A percentile compares a stretch with the other conserved stretches of the same genome.
Evolutionary conservation across 2,888 invertebrate genomes (phyloP).

Genomic region (Hymenopus coronatus): DNA sequence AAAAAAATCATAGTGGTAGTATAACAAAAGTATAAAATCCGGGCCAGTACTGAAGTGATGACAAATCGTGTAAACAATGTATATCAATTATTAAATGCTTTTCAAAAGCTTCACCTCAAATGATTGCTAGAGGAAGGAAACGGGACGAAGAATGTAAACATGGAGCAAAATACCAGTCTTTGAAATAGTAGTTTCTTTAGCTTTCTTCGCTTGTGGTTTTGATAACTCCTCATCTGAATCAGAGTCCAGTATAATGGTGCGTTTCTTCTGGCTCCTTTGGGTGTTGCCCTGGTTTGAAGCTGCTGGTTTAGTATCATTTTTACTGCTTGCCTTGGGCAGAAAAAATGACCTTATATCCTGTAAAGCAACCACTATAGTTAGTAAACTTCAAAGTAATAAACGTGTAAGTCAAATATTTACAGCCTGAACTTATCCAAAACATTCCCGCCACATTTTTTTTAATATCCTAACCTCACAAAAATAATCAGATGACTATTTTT

Average conservation of each 20-base stretch:
- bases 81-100: too few species aligned
- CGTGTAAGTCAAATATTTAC: not conserved
- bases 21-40: too few species aligned
- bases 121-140: too few species aligned
- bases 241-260: conserved; percentile 43
- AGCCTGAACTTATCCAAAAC: not conserved
- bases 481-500: not conserved
- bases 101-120: too few species aligned
- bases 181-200: conserved; percentile 39
- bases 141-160: too few species aligned
- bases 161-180: not conserved
- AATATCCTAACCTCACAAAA: not conserved
- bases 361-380: conserved; percentile 36
- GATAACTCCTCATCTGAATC: conserved; percentile 52
- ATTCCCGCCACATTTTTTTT: not conserved
- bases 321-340: conserved; percentile 42
- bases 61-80: too few species aligned
- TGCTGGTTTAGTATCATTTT: conserved; percentile 32
- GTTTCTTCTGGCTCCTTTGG: conserved; percentile 43
- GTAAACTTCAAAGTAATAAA: not conserved
- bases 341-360: conserved; percentile 67
- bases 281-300: conserved; percentile 35
- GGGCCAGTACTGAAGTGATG: too few species aligned
- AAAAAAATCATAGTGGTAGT: too few species aligned
- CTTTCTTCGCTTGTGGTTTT: conserved; percentile 18